A percentile compares a stretch with the other conserved stretches of the same genome.
Conservation (phyloP, 2,113 vertebrate genomes). For the Ariopsis seemanni region DNA sequence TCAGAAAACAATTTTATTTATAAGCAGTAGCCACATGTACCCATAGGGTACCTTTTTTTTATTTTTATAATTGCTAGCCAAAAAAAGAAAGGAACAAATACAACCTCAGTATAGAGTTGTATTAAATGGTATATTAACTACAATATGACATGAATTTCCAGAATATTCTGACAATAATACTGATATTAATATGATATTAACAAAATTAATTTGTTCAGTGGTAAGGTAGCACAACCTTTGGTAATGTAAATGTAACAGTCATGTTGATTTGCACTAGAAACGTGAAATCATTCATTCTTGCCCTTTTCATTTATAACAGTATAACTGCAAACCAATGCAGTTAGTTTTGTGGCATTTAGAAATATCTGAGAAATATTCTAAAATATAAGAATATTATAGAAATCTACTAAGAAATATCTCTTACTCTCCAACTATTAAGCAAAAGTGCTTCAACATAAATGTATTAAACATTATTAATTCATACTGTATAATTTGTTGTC, state of each 20-base stretch:
- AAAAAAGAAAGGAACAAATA: not conserved
- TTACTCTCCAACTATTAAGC: not conserved
- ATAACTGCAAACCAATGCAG: not conserved
- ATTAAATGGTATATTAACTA: constrained; percentile 20
- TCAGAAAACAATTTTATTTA: no score
- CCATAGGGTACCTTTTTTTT: no score
- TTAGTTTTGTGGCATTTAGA: not conserved
- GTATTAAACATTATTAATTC: not conserved
- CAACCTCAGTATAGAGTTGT: not conserved
- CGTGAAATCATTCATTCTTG: not conserved
- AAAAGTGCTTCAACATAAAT: not conserved
- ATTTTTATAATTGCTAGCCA: not conserved
- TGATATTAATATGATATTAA: not conserved
- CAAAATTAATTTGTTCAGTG: not conserved
- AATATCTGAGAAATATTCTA: not conserved
- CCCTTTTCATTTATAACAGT: not conserved
- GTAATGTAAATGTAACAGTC: constrained; percentile 51
- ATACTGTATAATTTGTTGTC: not conserved
- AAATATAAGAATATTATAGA: no score
- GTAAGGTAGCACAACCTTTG: constrained; percentile 40
- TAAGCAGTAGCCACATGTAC: no score
- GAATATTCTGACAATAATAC: not conserved
- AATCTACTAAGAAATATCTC: not conserved
- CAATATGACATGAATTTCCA: not conserved
- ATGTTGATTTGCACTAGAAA: constrained; percentile 36